Base-by-base conservation (phyloP, 2,797 vertebrate species). In the Ciconia nigra region DNA sequence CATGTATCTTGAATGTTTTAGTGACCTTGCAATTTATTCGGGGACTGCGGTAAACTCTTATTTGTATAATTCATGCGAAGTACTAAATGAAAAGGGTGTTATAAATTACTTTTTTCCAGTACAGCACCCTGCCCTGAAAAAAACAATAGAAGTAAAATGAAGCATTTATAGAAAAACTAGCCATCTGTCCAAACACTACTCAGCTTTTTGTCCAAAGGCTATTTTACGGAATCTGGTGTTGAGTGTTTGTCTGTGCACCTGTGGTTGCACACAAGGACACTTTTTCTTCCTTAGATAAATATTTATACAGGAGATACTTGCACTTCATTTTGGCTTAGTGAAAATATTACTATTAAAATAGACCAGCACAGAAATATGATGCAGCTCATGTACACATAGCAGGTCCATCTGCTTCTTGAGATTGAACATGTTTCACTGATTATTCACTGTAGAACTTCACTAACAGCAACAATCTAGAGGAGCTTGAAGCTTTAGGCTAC, bases 171-270 rank as follows among this genome's bases (percentile, higher is more conserved):
- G 87, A 49, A 74, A 69, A 86, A 58, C 10, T 59, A 17, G 20
- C 95, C 97, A 97, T 96, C 98, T 98, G 97, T 97, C 95, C 96
- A 98, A 98, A 98, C 96, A 97, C 72, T 59, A 62, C 66, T 72
- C 52, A 31, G 81, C 71, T 89, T 87, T 94, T 76, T 95, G 79
- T 96, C 96, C 73, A 57, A 97, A 71, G 97, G 97, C 96, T 90
- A 95, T 97, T 97, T 91, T 54, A 67, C 19, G 61, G 63, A 78
- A 94, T 90, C 67, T 65, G 29, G 52, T 54, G 73, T 22, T 63
- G 90, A 77, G 89, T 61, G 57, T 83, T 90, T 84, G 35, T 91
- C 96, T 72, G 82, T 94, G 89, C 96, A 97, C 95, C 96, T 97
- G 95, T 72, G 83, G 35, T 17, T 91, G 37, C 87, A 65, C 77